Percentiles rank a stretch among this genome's conserved stretches.
phyloP scores from a whole-genome alignment of 2,888 invertebrate genomes.

The Acronicta leporina region DNA sequence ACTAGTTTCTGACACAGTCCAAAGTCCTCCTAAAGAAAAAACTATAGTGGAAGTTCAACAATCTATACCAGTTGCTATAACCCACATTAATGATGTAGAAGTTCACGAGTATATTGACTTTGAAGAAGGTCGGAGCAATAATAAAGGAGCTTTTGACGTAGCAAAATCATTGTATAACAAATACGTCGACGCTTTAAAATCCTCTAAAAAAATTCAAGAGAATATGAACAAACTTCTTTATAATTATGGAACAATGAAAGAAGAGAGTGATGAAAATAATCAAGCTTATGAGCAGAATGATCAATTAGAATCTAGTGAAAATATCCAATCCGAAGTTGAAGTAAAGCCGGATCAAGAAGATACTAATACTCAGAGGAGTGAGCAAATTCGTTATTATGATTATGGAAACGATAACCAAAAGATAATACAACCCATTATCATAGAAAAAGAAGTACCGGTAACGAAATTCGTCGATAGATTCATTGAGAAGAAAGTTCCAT shows the following conservation, averaged over 20 bases:
- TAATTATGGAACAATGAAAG: constrained; percentile 73
- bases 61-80: constrained; percentile 89
- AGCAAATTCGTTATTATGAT: constrained; percentile 66
- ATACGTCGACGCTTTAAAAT: constrained; percentile 77
- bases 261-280: constrained; percentile 66
- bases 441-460: constrained; percentile 83
- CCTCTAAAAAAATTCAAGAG: constrained; percentile 75
- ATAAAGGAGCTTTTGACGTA: constrained; percentile 67
- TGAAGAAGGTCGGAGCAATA: constrained; percentile 78
- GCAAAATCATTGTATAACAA: constrained; percentile 75
- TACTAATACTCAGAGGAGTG: constrained; percentile 66
- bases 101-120: constrained; percentile 82
- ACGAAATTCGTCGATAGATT: constrained; percentile 82
- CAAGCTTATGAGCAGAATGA: constrained; percentile 67
- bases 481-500: constrained; percentile 82
- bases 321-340: constrained; percentile 71
- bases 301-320: constrained; percentile 74
- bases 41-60: constrained; percentile 91
- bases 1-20: constrained; percentile 74
- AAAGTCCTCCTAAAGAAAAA: constrained; percentile 78
- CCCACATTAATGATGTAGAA: constrained; percentile 84
- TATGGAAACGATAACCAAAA: constrained; percentile 70
- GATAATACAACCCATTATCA: constrained; percentile 82
- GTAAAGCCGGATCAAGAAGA: constrained; percentile 67
- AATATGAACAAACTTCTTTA: constrained; percentile 71